These are phyloP conservation scores for Himalopsyche anomala DNA, from an alignment of 2,888 invertebrate genomes.

Conservation along the genomic window DNA sequence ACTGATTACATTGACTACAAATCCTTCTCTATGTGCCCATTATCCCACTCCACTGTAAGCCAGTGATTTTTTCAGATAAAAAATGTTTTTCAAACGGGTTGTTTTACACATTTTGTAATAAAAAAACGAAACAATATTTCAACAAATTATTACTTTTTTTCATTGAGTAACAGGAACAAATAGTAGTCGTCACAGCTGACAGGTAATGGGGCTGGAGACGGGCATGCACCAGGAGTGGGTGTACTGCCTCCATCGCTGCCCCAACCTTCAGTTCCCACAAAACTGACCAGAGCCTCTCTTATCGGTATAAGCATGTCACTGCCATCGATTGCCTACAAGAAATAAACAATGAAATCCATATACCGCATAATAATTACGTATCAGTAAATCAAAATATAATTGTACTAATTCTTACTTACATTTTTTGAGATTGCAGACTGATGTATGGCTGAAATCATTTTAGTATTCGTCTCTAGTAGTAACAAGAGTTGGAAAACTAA, in stretches of 20 bases:
- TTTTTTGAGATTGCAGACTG: slow-evolving; percentile 74
- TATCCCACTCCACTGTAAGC: too few species aligned
- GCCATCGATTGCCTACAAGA: slow-evolving; percentile 63
- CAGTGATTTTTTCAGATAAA: too few species aligned
- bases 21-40: too few species aligned
- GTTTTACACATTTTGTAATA: too few species aligned
- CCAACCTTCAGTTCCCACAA: slow-evolving; percentile 62
- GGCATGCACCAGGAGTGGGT: slow-evolving; percentile 59
- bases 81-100: too few species aligned
- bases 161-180: slow-evolving; percentile 62
- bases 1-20: too few species aligned
- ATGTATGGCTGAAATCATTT: slow-evolving; percentile 83
- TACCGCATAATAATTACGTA: background rate
- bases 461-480: slow-evolving; percentile 91
- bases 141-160: slow-evolving; percentile 55
- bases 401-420: slow-evolving; percentile 67
- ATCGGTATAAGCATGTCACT: slow-evolving; percentile 60
- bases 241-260: slow-evolving; percentile 59
- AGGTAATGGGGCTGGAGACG: slow-evolving; percentile 48
- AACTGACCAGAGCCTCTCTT: slow-evolving; percentile 60
- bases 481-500: slow-evolving; percentile 94
- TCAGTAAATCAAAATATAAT: slow-evolving; percentile 3
- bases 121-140: too few species aligned
- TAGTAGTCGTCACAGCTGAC: slow-evolving; percentile 58
- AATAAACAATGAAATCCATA: background rate